A percentile compares a stretch with the other conserved stretches of the same genome.
Evolutionary conservation across 2,888 invertebrate genomes (phyloP).

Genomic region (Coenonympha glycerion): DNA sequence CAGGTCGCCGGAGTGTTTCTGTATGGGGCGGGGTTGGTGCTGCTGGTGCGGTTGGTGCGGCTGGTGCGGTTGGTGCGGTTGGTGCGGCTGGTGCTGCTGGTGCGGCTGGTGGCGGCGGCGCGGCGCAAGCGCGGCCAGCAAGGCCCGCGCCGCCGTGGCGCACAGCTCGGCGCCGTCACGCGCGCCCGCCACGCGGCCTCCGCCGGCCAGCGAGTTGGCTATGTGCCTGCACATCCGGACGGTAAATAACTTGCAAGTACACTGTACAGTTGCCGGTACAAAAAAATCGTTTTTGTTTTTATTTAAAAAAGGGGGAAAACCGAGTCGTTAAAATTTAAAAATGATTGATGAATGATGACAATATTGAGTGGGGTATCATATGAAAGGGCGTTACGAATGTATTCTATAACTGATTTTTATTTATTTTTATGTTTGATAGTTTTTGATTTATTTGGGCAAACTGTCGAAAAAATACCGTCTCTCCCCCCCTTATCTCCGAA

Average conservation of each 20-base stretch:
- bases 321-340: too few relatives aligned
- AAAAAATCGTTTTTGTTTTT: too few relatives aligned
- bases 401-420: too few relatives aligned
- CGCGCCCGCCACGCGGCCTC: slow-evolving; percentile 71
- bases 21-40: slow-evolving; percentile 33
- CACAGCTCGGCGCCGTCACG: slow-evolving; percentile 77
- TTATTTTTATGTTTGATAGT: too few relatives aligned
- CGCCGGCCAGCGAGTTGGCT: slow-evolving; percentile 74
- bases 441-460: too few relatives aligned
- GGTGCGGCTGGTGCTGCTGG: slow-evolving; percentile 5
- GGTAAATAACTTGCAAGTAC: too few relatives aligned
- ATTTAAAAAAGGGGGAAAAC: too few relatives aligned
- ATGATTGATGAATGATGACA: not conserved
- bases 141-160: slow-evolving; percentile 43
- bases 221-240: slow-evolving; percentile 60
- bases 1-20: slow-evolving; percentile 34
- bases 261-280: too few relatives aligned
- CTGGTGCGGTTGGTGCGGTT: slow-evolving; percentile 26
- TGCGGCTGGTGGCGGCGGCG: slow-evolving; percentile 29
- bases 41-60: slow-evolving; percentile 16
- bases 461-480: too few relatives aligned
- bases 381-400: too few relatives aligned
- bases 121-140: slow-evolving; percentile 39
- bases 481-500: too few relatives aligned
- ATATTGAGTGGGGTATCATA: not conserved